Evolutionary conservation across 2,888 invertebrate species (phyloP).

Genomic region (Schizotus pectinicornis): DNA sequence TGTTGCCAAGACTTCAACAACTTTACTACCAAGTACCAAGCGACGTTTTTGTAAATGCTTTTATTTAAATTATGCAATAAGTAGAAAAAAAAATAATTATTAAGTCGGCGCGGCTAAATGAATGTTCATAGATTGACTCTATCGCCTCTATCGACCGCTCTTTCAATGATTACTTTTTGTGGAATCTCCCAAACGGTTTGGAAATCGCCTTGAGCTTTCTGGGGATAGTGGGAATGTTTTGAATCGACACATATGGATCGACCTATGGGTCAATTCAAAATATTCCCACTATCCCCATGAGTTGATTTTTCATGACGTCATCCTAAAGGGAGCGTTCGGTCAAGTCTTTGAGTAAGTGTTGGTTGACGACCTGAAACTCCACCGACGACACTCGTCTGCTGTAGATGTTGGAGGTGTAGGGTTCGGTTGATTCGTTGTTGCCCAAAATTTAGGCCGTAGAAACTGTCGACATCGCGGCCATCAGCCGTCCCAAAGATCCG

Average conservation of each 20-base stretch:
- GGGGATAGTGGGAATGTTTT: conserved; percentile 85
- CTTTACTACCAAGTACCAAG: too few relatives aligned
- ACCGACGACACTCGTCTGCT: conserved; percentile 92
- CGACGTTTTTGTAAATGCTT: too few relatives aligned
- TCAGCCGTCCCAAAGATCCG: conserved; percentile 89
- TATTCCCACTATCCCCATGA: conserved; percentile 87
- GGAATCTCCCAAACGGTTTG: conserved; percentile 97
- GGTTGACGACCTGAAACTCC: conserved; percentile 96
- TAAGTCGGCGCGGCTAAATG: conserved; percentile 95
- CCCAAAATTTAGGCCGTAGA: conserved; percentile 99
- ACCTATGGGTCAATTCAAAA: conserved; percentile 94
- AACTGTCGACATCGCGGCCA: conserved; percentile 99
- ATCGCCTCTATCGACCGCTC: conserved; percentile 98
- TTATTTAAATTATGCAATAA: too few relatives aligned
- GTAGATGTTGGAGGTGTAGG: conserved; percentile 98
- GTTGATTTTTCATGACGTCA: conserved; percentile 89
- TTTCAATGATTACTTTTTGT: conserved; percentile 89
- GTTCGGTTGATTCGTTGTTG: conserved; percentile 98
- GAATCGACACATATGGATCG: conserved; percentile 93
- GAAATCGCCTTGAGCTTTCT: conserved; percentile 84
- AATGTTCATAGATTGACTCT: conserved; percentile 97
- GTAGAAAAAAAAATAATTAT: too few relatives aligned
- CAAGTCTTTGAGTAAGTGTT: conserved; percentile 91
- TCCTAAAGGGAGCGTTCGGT: conserved; percentile 92
- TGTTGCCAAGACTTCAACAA: too few relatives aligned